Percentiles rank a stretch among this genome's conserved stretches.
Evolutionary conservation across 2,888 invertebrate species (phyloP).

Genomic region (Subacronicta megacephala): DNA sequence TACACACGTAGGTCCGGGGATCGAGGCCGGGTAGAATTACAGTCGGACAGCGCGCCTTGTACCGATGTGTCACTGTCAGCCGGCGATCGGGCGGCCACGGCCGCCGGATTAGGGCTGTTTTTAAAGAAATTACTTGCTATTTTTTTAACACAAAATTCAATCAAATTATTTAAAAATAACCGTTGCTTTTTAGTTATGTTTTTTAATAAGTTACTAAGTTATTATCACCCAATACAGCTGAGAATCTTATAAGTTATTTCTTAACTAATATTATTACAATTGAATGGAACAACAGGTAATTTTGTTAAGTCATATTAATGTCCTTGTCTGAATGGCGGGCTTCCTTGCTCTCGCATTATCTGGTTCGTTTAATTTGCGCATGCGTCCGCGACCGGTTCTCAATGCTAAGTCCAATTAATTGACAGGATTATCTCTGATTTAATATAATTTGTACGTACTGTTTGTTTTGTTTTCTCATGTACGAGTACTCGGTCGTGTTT

Average conservation of each 20-base stretch:
- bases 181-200: background rate
- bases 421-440: constrained; percentile 89
- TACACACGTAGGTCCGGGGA: constrained; percentile 65
- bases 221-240: background rate
- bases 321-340: constrained; percentile 65
- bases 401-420: constrained; percentile 88
- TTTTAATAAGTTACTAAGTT: background rate
- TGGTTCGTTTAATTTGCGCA: constrained; percentile 80
- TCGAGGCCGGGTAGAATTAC: constrained; percentile 84
- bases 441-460: constrained; percentile 87
- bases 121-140: constrained; percentile 81
- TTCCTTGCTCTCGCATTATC: constrained; percentile 74
- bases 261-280: constrained; percentile 24
- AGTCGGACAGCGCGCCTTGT: constrained; percentile 86
- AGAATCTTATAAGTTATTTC: constrained; percentile 16
- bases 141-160: constrained; percentile 50
- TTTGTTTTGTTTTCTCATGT: constrained; percentile 83
- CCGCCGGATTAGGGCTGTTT: constrained; percentile 82
- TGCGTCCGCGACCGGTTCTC: constrained; percentile 84
- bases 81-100: constrained; percentile 76
- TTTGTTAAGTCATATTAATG: constrained; percentile 70
- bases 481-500: constrained; percentile 69
- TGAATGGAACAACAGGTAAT: constrained; percentile 55
- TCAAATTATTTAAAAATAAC: constrained; percentile 14
- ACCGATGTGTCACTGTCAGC: constrained; percentile 90